Conservation (phyloP, 2,113 vertebrate genomes). For the Tragelaphus imberbis region DNA sequence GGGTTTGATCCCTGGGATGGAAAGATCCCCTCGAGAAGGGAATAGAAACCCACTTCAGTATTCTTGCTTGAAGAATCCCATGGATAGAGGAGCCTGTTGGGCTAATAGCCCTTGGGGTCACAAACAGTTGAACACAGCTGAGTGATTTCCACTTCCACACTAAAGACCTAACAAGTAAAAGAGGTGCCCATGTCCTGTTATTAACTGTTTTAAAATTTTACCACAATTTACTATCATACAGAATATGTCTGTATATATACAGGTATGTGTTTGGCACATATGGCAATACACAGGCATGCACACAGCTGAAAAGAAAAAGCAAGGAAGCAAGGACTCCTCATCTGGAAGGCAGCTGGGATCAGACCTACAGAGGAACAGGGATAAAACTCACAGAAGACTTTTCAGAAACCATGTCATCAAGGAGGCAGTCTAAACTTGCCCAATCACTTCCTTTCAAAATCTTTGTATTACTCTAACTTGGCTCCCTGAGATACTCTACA, state of each 20-base stretch:
- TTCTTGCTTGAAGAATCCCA: background rate
- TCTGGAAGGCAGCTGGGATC: background rate
- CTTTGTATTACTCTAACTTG: background rate
- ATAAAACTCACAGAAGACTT: background rate
- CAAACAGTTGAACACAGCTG: background rate
- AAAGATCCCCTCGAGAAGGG: background rate
- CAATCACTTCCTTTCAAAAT: background rate
- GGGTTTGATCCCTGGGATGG: background rate
- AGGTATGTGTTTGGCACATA: background rate
- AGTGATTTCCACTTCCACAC: background rate
- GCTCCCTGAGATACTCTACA: background rate
- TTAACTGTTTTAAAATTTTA: background rate
- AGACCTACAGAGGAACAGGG: background rate
- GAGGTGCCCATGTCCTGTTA: background rate
- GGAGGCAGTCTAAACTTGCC: background rate
- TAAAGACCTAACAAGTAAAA: background rate
- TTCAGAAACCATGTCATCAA: background rate
- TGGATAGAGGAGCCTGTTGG: background rate
- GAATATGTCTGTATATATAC: background rate
- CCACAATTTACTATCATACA: background rate
- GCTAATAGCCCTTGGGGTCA: background rate
- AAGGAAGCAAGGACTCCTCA: background rate
- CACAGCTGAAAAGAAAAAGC: background rate
- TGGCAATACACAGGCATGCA: no score
- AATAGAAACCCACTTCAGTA: background rate